Conservation (phyloP, 2,113 vertebrate species). For the human region DNA sequence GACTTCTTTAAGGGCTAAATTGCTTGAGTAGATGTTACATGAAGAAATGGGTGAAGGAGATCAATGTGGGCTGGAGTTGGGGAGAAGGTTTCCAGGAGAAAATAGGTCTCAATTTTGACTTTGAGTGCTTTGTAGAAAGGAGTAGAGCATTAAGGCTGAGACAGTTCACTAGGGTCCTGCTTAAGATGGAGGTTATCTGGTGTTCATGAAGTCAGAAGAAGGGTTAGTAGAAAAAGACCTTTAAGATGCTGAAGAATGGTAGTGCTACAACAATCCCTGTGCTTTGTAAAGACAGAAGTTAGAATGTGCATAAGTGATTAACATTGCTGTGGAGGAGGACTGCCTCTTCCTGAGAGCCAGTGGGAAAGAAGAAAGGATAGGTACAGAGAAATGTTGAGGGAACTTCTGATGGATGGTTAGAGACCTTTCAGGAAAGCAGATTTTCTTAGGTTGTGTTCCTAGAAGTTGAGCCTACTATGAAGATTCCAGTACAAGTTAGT, state of each 20-base stretch:
- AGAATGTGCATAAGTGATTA: background rate
- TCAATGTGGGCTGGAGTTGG: background rate
- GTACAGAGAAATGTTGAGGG: background rate
- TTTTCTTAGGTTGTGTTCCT: background rate
- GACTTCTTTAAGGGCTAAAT: background rate
- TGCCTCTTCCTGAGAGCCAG: background rate
- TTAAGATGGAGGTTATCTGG: fast-evolving
- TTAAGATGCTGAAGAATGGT: background rate
- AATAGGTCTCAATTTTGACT: background rate
- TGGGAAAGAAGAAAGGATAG: background rate
- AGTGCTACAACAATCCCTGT: background rate
- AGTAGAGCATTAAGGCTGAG: background rate
- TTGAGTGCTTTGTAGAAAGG: background rate
- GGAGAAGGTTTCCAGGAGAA: background rate
- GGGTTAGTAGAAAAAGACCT: background rate
- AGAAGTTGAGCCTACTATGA: background rate
- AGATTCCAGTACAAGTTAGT: background rate
- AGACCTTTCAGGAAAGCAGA: background rate
- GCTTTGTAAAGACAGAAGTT: background rate
- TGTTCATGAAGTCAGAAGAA: background rate
- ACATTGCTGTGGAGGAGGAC: background rate
- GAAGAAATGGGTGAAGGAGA: background rate
- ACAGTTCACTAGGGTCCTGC: background rate
- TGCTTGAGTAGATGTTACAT: background rate
- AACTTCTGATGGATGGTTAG: background rate